Base-by-base conservation (phyloP, 37 sponge, comb jelly and placozoan genomes). In the Spongilla lacustris region DNA sequence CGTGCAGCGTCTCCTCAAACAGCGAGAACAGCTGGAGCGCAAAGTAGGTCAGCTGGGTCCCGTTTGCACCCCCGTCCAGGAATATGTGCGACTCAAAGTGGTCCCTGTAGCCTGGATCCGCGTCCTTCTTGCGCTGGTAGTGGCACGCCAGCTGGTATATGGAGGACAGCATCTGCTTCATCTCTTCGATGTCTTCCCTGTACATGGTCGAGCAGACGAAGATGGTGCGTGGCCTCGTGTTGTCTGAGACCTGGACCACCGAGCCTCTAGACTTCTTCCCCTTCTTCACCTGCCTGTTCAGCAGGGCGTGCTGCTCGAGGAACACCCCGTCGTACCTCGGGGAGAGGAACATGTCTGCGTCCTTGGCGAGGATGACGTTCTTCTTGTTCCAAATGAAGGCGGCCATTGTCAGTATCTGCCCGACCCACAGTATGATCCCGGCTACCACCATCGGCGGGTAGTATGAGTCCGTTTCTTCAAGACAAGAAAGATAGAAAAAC, bases 161-260 rank as follows among this genome's bases (percentile, higher is more conserved):
- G 37, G 96, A 96, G 22, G 32, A 83, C 69, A 96, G 80, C 91
- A 96, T 83, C 66, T 93, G 94, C 22, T 58, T 81, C 96, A 92
- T 92, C 71, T 96, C 96, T 21, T 71, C 31, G 26, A 69, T 86
- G 19, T 77, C 78, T 48, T 96, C 96, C 1, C 87, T 85, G 81
- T 91, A 96, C 96, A 96, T 96, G 22, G 96, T 96, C 28, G 96
- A 91, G 50, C 96, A 96, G 30, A 96, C 86, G 74, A 93, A 96
- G 11, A 96, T 89, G 23, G 76, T 70, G 0, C 88, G 29, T 37
- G 78, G 74, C 41, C 35, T 74, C 14, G 74, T 22, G 33, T 2
- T 84, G 31, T 46, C 26, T n/a, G 31, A 2, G 73, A 19, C 71
- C 22, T 23, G 28, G 49, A 33, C 14, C 12, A 67, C 26, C 35